Percentiles rank a stretch among this genome's conserved stretches.
These are phyloP conservation scores for Nipponia nippon DNA, from an alignment of 2,113 vertebrate genomes.

Conservation along the genomic window DNA sequence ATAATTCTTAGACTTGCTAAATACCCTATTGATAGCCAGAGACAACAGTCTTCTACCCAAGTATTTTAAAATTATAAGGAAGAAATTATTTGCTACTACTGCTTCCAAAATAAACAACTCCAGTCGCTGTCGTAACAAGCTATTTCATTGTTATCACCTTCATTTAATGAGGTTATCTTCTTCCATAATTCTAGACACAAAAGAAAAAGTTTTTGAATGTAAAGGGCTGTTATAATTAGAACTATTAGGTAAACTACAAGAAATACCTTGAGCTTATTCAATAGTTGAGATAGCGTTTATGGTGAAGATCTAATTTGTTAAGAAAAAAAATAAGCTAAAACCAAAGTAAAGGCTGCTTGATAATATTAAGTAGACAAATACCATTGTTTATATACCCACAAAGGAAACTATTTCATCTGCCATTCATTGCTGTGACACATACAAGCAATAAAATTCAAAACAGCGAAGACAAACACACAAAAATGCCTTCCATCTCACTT, in stretches of 20 bases:
- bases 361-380: not conserved
- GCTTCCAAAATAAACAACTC: not conserved
- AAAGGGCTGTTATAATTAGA: not conserved
- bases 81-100: not conserved
- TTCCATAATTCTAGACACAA: not conserved
- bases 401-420: not conserved
- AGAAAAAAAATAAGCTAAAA: not conserved
- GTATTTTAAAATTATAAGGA: not conserved
- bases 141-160: not conserved
- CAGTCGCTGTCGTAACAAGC: not conserved
- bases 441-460: not conserved
- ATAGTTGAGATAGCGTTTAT: not conserved
- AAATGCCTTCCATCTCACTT: not conserved
- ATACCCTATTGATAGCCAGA: not conserved
- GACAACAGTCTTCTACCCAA: not conserved
- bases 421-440: not conserved
- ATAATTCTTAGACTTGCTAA: not conserved
- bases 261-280: not conserved
- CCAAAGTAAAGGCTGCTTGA: not conserved
- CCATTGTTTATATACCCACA: not conserved
- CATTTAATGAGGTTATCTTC: not conserved
- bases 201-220: not conserved
- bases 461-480: not conserved
- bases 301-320: not conserved
- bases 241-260: not conserved